A percentile compares a stretch with the other conserved stretches of the same genome.
Evolutionary conservation across 2,888 invertebrate species (phyloP).

Genomic region (Girardia tigrina): DNA sequence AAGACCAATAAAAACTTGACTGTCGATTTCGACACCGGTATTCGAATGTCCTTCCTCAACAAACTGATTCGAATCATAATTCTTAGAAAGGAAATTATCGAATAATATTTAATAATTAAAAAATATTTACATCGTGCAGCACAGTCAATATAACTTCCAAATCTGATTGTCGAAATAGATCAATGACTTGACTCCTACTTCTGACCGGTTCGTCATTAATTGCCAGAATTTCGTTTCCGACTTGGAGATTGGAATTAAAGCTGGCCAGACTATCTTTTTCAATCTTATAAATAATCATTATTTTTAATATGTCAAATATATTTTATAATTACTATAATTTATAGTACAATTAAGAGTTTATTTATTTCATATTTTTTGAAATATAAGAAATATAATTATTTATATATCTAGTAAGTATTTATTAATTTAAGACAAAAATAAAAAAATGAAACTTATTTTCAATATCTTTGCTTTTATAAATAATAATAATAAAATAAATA

Average conservation of each 20-base stretch:
- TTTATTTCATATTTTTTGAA: no score
- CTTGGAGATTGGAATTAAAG: not conserved
- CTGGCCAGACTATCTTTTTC: constrained; percentile 6
- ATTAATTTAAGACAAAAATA: no score
- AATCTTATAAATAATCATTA: not conserved
- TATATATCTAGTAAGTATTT: no score
- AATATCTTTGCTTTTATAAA: no score
- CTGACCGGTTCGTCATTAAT: not conserved
- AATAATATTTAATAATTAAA: no score
- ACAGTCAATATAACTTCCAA: not conserved
- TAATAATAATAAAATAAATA: no score
- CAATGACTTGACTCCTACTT: constrained; percentile 6
- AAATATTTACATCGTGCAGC: not conserved
- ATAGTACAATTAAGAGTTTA: no score
- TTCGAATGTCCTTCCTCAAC: not conserved
- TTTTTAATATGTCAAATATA: no score
- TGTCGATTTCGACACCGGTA: not conserved
- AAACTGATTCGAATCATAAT: not conserved
- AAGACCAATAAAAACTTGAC: not conserved
- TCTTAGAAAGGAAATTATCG: no score
- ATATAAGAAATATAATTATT: no score
- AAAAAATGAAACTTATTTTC: no score
- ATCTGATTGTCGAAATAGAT: constrained; percentile 13
- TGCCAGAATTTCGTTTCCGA: not conserved
- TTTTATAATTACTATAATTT: no score